Percentiles rank a stretch among this genome's conserved stretches.
Evolutionary conservation across 2,888 invertebrate species (phyloP).

Genomic region (Lottia scabra): DNA sequence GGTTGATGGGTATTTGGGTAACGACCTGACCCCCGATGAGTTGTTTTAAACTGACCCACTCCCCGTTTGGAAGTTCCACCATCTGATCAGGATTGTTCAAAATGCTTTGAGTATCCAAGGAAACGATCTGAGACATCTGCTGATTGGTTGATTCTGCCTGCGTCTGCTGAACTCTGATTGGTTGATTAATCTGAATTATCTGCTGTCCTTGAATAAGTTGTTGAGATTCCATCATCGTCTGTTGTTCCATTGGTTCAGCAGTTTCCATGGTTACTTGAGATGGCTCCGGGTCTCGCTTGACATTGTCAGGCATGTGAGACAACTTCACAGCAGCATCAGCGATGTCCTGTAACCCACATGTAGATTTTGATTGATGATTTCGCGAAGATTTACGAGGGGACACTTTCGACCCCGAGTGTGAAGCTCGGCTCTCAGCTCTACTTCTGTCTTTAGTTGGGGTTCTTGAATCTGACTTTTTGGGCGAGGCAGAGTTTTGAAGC

Average conservation of each 20-base stretch:
- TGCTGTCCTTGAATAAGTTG: not conserved
- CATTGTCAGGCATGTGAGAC: conserved; percentile 14
- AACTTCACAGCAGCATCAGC: conserved; percentile 14
- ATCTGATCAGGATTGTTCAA: not conserved
- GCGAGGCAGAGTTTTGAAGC: conserved; percentile 29
- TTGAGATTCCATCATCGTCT: not conserved
- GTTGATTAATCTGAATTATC: not conserved
- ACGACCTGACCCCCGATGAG: not conserved
- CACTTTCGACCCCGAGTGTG: not conserved
- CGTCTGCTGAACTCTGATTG: not conserved
- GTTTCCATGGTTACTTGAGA: not conserved
- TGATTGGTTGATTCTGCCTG: not conserved
- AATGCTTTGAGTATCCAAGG: not conserved
- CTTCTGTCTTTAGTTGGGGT: not conserved
- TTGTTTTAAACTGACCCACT: not conserved
- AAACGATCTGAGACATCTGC: not conserved
- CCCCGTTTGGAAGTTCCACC: not conserved
- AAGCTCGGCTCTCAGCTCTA: not conserved
- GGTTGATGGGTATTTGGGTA: not conserved
- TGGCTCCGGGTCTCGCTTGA: not conserved
- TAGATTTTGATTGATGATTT: not conserved
- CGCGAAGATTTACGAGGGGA: conserved; percentile 5
- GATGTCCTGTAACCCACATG: conserved; percentile 15
- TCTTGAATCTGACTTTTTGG: not conserved
- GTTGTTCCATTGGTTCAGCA: not conserved